Conservation (phyloP, 2,888 invertebrate genomes). For the Synergus japonicus region DNA sequence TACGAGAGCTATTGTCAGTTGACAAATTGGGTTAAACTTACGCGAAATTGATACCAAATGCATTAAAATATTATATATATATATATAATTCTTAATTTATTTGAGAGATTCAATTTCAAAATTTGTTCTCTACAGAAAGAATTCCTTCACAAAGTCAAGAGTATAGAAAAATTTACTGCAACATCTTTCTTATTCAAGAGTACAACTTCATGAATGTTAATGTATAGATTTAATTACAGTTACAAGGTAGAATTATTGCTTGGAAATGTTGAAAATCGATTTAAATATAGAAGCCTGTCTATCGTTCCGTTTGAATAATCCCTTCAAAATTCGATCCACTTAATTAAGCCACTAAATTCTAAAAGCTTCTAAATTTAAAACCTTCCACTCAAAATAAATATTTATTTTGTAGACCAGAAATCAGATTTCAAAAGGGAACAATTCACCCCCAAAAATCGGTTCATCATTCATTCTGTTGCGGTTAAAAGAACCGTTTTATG, state of each 20-base stretch:
- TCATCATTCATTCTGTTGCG: slow-evolving; percentile 22
- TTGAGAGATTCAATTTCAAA: no score
- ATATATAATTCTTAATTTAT: background rate
- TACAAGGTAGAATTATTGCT: no score
- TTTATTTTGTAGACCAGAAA: slow-evolving; percentile 7
- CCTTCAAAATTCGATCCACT: background rate
- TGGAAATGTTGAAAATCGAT: no score
- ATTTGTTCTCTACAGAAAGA: no score
- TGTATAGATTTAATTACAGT: no score
- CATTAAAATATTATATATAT: background rate
- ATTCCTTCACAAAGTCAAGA: no score
- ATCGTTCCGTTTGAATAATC: background rate
- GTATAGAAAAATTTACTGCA: no score
- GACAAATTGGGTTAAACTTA: slow-evolving; percentile 29
- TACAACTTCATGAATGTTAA: background rate
- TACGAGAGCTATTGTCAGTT: slow-evolving; percentile 24
- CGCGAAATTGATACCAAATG: slow-evolving; percentile 6
- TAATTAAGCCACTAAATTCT: background rate
- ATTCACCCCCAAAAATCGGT: background rate
- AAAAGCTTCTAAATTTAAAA: background rate
- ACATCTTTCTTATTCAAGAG: slow-evolving; percentile 16
- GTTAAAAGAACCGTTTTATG: slow-evolving; percentile 15
- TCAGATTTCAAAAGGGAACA: background rate
- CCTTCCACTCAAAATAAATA: background rate
- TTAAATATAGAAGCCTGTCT: no score